Evolutionary conservation across 2,888 invertebrate genomes (phyloP), one percentile per base, ranked within the genome.

Genomic region (Volucella zonaria): DNA sequence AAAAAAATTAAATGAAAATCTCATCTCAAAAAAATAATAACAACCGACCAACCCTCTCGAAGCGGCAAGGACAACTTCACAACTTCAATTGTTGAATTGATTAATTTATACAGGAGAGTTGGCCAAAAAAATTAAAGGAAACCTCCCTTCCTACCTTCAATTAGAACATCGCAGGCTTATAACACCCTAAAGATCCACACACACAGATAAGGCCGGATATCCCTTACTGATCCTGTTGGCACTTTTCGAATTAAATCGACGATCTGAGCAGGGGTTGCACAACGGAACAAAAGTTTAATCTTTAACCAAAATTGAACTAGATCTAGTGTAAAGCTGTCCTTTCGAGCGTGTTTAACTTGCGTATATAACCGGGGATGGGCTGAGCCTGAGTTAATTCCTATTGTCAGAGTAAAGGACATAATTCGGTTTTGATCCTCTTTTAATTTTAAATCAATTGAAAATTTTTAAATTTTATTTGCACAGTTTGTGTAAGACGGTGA

Each of bases 271-370:
- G 76, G 81, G 75, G 58, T 79, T 64, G 67, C 38, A 71, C 52
- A 52, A 52, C 12, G 18, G 15, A 68, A 45, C 31, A 74, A 59
- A 66, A 66, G 43, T 74, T 56, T 86, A 86, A 87, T 87, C 87
- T 74, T 67, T 61, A 62, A 86, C 87, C 87, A 80, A 86, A 87
- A 87, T 86, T 82, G 64, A 90, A 90, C 88, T 88, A 88, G 89
- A 89, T 89, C 88, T 88, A 88, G 88, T 87, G 67, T 64, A 52
- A 52, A 52, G 51, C 42, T 82, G 59, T 54, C 54, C 64, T 49
- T 58, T 79, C 68, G 47, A 79, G 74, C 79, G 59, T 74, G 47
- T 82, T 56, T 47, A 78, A 15, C 15, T 66, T 18, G 11, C 6
- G 3, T n/a, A 12, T 8, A n/a, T 58, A 15, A 74, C 12, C 8